phyloP scores from a whole-genome alignment of 2,113 vertebrate genomes.

The Poeciliopsis turrubarensis region DNA sequence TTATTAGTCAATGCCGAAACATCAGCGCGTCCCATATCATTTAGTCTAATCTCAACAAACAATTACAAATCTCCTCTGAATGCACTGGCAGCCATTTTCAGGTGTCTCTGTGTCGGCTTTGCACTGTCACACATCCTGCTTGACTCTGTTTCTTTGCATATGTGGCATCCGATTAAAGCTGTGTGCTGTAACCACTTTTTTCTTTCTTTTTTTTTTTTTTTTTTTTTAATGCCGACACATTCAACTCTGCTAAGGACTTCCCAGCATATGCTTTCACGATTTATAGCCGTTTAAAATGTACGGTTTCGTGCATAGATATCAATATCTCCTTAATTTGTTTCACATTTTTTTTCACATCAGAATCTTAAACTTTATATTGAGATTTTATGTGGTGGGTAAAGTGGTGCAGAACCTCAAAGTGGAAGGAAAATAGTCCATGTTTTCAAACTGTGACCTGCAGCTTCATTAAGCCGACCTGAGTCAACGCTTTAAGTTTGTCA shows the following conservation, averaged over 20 bases:
- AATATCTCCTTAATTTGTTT: background rate
- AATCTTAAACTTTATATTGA: no score
- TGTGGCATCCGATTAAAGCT: conserved; percentile 53
- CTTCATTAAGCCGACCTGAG: background rate
- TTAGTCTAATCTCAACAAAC: conserved; percentile 3
- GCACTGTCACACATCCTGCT: conserved; percentile 12
- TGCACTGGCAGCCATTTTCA: background rate
- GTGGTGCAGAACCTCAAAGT: background rate
- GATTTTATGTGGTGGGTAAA: background rate
- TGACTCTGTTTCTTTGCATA: conserved; percentile 17
- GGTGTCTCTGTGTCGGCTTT: background rate
- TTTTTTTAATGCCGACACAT: background rate
- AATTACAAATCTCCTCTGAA: background rate
- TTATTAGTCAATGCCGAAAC: background rate
- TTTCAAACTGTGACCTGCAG: background rate
- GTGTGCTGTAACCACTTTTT: conserved; percentile 7
- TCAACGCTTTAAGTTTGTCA: background rate
- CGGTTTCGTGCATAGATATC: background rate
- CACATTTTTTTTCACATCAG: background rate
- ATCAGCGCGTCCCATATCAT: background rate
- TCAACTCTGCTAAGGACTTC: background rate
- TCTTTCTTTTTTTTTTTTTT: background rate
- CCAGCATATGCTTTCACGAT: no score
- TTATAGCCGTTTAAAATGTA: no score
- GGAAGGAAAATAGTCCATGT: background rate